Percentiles rank a stretch among this genome's conserved stretches.
Conservation (phyloP, 1,140 invertebrate genomes). For the Paraescarpia echinospica region DNA sequence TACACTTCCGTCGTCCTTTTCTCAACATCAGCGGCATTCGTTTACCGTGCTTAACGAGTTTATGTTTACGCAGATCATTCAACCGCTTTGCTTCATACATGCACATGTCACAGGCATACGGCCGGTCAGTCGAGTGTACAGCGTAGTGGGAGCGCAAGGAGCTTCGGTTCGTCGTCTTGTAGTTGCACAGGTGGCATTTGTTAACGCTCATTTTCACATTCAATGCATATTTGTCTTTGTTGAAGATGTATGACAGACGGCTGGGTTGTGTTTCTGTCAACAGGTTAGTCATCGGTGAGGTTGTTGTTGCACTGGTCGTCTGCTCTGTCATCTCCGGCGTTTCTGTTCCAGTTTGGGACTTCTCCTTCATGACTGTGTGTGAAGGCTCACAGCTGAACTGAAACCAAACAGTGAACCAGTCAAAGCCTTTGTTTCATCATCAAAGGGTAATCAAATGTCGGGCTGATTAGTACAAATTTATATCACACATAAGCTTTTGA, state of each 20-base stretch:
- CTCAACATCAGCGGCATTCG: neutral
- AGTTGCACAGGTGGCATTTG: slow-evolving; percentile 35
- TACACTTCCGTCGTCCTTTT: neutral
- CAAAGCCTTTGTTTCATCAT: neutral
- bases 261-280: neutral
- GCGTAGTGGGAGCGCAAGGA: slow-evolving; percentile 37
- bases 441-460: no score
- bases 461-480: no score
- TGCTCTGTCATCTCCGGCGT: neutral
- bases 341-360: neutral
- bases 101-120: slow-evolving; percentile 36
- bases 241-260: neutral
- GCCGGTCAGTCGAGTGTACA: slow-evolving; percentile 37
- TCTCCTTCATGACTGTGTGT: neutral
- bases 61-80: slow-evolving; percentile 38
- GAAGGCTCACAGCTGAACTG: neutral
- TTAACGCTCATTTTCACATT: neutral
- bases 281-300: neutral
- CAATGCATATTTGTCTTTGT: neutral
- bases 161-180: slow-evolving; percentile 34
- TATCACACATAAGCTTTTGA: no score
- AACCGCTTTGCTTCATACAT: slow-evolving; percentile 40
- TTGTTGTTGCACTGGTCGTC: neutral
- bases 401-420: neutral
- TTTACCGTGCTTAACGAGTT: slow-evolving; percentile 32